Evolutionary conservation across 2,113 vertebrate genomes (phyloP).

Genomic region (Otus sunia): DNA sequence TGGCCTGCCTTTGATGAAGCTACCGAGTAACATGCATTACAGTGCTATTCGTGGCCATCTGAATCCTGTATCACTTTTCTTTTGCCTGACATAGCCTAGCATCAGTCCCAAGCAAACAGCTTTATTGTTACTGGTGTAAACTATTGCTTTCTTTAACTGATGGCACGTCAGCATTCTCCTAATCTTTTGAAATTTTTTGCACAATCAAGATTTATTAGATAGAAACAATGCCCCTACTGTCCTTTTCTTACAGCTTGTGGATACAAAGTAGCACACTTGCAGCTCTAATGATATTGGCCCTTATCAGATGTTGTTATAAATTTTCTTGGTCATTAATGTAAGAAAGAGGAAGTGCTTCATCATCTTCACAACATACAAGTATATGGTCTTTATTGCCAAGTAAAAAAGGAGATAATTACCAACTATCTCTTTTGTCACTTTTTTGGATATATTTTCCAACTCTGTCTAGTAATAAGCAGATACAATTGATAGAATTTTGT

Average conservation of each 20-base stretch:
- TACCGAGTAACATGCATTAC: neutral
- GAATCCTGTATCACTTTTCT: neutral
- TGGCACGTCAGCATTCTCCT: neutral
- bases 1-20: neutral
- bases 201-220: neutral
- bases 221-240: neutral
- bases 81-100: neutral
- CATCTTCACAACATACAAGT: neutral
- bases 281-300: neutral
- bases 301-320: neutral
- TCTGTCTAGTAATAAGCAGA: neutral
- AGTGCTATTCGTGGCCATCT: neutral
- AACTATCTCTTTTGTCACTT: neutral
- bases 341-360: neutral
- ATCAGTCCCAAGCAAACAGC: neutral
- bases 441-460: neutral
- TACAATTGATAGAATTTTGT: neutral
- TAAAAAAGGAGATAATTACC: neutral
- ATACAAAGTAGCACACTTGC: neutral
- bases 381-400: neutral
- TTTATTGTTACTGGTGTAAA: neutral
- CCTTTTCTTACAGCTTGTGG: neutral
- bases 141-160: neutral
- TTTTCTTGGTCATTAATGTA: neutral
- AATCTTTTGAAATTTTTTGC: neutral